A percentile compares a stretch with the other conserved stretches of the same genome.
Evolutionary conservation across 1,140 invertebrate species (phyloP).

Genomic region (Argopecten irradians): DNA sequence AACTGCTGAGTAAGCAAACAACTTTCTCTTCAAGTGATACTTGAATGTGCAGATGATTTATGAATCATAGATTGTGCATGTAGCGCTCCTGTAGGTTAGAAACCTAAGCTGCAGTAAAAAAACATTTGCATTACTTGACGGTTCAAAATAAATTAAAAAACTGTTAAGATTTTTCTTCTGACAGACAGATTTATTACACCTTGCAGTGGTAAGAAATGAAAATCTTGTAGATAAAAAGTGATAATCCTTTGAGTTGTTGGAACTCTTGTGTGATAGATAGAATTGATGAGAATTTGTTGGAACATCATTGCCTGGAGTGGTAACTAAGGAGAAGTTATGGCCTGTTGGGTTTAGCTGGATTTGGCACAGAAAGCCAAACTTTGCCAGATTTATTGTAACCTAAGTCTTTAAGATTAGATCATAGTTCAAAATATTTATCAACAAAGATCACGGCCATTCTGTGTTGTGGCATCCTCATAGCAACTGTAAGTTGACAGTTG

Average conservation of each 20-base stretch:
- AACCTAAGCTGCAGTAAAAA: not conserved
- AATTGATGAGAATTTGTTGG: not conserved
- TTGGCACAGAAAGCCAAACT: not conserved
- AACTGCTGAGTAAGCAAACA: not conserved
- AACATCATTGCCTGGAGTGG: not conserved
- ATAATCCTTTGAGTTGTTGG: not conserved
- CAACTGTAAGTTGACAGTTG: not conserved
- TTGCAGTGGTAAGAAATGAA: not conserved
- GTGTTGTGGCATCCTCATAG: not conserved
- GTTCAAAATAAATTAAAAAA: not conserved
- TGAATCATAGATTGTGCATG: not conserved
- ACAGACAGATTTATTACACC: not conserved
- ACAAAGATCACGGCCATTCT: not conserved
- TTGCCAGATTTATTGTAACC: slow-evolving; percentile 11
- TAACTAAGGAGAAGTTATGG: not conserved
- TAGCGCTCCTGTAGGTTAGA: not conserved
- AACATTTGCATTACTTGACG: not conserved
- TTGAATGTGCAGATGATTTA: slow-evolving; percentile 18
- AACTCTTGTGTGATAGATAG: not conserved
- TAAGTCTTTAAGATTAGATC: not conserved
- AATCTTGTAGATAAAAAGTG: not conserved
- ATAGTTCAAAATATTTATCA: slow-evolving; percentile 19
- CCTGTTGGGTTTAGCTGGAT: not conserved
- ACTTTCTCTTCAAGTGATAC: not conserved
- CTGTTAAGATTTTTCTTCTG: not conserved